Conservation (phyloP, 2,797 vertebrate species). For the Enoplosus armatus region DNA sequence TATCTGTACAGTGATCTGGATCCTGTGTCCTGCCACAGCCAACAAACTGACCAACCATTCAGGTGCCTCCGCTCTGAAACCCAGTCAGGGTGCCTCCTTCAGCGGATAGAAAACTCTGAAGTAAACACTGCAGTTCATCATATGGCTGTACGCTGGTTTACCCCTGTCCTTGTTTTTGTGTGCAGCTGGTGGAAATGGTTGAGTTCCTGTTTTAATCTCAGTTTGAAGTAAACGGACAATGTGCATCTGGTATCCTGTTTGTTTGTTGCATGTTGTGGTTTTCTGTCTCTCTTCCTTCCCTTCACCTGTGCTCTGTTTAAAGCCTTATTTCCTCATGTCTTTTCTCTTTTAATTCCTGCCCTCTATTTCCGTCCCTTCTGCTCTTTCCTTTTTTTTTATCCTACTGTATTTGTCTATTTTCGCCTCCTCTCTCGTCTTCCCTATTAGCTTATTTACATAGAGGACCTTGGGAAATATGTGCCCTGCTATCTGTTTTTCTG, state of each 20-base stretch:
- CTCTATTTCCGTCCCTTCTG: background rate
- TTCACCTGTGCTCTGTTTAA: conserved; percentile 44
- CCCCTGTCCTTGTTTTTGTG: background rate
- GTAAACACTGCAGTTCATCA: background rate
- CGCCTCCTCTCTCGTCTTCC: background rate
- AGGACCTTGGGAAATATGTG: conserved; percentile 72
- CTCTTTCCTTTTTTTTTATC: background rate
- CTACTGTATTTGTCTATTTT: background rate
- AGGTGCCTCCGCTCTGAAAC: background rate
- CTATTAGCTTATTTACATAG: conserved; percentile 33
- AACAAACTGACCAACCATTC: background rate
- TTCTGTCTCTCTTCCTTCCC: conserved; percentile 29
- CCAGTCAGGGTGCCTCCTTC: background rate
- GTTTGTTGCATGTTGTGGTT: conserved; percentile 29
- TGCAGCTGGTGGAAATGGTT: conserved; percentile 15
- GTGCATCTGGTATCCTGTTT: conserved; percentile 49
- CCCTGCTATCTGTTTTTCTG: conserved; percentile 64
- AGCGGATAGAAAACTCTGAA: background rate
- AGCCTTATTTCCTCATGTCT: background rate
- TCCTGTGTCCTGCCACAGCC: conserved; percentile 6
- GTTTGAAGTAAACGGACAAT: conserved; percentile 8
- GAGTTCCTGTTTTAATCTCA: conserved; percentile 43
- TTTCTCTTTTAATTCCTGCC: background rate
- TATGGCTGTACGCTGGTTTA: background rate
- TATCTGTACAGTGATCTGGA: too few species aligned